Evolutionary conservation across 92 coral and sea anemone genomes (phyloP), one percentile per base, ranked within the genome.

Genomic region (Parazoanthus atlanticus): DNA sequence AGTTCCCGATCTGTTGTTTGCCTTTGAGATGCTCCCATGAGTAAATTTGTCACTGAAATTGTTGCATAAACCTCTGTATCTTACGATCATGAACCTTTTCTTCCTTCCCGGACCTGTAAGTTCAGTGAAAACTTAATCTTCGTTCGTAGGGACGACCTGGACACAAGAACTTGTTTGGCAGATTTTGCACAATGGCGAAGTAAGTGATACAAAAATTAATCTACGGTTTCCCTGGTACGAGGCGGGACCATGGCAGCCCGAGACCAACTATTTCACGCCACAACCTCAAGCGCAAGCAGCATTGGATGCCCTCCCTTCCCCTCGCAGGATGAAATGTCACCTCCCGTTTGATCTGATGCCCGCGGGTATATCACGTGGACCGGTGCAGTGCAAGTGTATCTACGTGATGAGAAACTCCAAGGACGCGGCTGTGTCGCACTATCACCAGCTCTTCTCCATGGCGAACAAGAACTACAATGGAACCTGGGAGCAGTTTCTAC

Each of bases 331-430:
- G 33, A 70, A 25, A 9, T 26, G 32, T 13, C 75, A 70, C 23
- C 75, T 70, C 28, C 75, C 30, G 33, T 25, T 70, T 70, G 32
- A 70, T 32, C 36, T 70, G 75, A 70, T 70, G 75, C 75, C 75
- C 30, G 32, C 16, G 12, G 32, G 33, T 25, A 70, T 70, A 70
- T 70, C 75, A 26, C 23, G 26, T 19, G 34, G 31, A 29, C 36
- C 75, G 16, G 5, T 70, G 21, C 75, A 29, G 33, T 70, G 75
- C 17, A 70, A 70, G 75, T 12, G 30, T 70, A 70, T 70, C 17
- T 52, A 52, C 58, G 58, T 52, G 58, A 52, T 52, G 58, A 52
- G 58, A 12, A 52, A 52, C 21, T 36, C 75, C 31, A 28, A 70
- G 33, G 75, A 70, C 17, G 75, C 32, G 17, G 75, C 75, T 3